Base-by-base conservation (phyloP, 1,140 invertebrate genomes). In the Drosophila sechellia region DNA sequence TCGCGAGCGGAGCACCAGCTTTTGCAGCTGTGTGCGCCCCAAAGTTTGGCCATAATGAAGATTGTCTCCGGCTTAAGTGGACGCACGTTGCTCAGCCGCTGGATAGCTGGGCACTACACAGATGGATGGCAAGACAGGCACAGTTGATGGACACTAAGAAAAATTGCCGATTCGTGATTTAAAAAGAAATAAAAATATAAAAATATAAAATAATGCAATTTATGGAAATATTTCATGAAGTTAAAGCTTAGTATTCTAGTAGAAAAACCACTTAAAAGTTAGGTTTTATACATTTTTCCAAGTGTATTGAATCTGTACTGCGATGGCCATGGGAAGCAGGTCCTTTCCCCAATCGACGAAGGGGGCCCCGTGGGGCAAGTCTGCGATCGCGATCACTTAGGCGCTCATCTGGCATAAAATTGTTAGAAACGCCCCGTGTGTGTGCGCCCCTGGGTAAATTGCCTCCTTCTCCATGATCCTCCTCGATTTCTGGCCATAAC, bases 341-440 rank as follows among this genome's bases (percentile, higher is more conserved):
- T 45, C 60, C 53, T 37, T 54, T 39, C 53, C 13, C 59, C 37
- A 25, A 34, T 59, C 54, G 45, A 35, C 20, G 56, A 43, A 35
- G 34, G 58, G 48, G 35, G 22, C 42, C 49, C 59, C 40, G 64
- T 66, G 66, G 77, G 77, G 64, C 65, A 77, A 84, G 65, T 64
- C 43, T 25, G 59, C 43, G 81, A 89, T 90, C 85, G 77, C 80
- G 85, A 89, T 89, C 84, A 90, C 79, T 89, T 85, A 90, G 71
- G 71, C 89, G 80, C 89, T 85, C 89, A 91, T 91, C 89, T 89
- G 84, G 90, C 81, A 91, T 84, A 91, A 90, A 87, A 81, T 90
- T 90, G 90, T 91, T 91, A 91, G 90, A 91, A 91, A 91, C 90
- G 90, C 90, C 90, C 79, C 79, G 71, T 90, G 72, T 84, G 83